Evolutionary conservation across 2,888 invertebrate genomes (phyloP).

Genomic region (Dasysyrphus albostriatus): DNA sequence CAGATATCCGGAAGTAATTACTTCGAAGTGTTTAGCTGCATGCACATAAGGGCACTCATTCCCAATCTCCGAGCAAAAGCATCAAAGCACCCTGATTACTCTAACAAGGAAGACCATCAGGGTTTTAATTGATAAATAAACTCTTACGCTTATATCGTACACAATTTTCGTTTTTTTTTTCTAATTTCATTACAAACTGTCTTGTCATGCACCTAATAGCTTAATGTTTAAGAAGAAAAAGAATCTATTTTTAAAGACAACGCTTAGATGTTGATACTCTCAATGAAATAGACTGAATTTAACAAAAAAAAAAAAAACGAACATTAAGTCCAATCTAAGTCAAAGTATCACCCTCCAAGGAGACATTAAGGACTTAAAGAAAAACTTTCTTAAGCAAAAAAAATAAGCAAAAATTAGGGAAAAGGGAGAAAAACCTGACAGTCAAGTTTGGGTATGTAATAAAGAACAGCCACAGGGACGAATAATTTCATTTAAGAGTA

Average conservation of each 20-base stretch:
- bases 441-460: constrained; percentile 32
- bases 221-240: constrained; percentile 4
- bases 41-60: not conserved
- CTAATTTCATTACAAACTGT: constrained; percentile 41
- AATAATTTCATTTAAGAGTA: constrained; percentile 67
- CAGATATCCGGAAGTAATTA: not conserved
- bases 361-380: constrained; percentile 56
- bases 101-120: not conserved
- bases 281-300: not conserved
- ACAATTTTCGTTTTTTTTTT: constrained; percentile 14
- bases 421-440: not conserved
- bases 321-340: constrained; percentile 52
- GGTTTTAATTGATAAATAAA: constrained; percentile 25
- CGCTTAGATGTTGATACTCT: constrained; percentile 4
- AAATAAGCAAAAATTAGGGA: not conserved
- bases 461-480: constrained; percentile 65
- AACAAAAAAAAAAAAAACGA: constrained; percentile 13
- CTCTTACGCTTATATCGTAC: constrained; percentile 5
- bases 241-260: constrained; percentile 9
- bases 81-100: constrained; percentile 1
- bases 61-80: not conserved
- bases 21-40: not conserved
- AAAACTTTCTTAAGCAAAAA: constrained; percentile 38
- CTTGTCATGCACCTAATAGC: constrained; percentile 39
- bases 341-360: constrained; percentile 61